These are phyloP conservation scores for Propithecus coquereli DNA, from an alignment of 2,113 vertebrate species.

Conservation along the genomic window DNA sequence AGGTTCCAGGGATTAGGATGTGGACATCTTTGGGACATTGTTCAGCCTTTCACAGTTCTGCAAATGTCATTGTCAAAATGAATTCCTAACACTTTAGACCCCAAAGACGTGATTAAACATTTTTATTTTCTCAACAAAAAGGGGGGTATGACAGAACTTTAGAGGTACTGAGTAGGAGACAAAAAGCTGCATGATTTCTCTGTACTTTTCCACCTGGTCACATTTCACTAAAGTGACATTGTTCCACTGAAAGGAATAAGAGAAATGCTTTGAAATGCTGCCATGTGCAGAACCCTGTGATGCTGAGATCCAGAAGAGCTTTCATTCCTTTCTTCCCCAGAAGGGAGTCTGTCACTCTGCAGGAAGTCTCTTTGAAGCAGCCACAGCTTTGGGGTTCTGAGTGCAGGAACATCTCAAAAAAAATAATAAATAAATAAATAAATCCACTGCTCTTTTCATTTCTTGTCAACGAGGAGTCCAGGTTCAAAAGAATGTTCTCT, in stretches of 20 bases:
- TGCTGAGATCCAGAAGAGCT: constrained; percentile 7
- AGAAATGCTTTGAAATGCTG: constrained; percentile 51
- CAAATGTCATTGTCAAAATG: background rate
- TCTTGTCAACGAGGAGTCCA: constrained; percentile 52
- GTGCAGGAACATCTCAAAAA: constrained; percentile 56
- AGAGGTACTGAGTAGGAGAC: background rate
- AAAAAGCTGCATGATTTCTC: constrained; percentile 1
- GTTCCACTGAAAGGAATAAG: background rate
- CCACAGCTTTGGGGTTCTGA: constrained; percentile 37
- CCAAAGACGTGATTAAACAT: background rate
- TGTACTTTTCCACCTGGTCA: background rate
- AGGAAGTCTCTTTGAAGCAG: constrained; percentile 61
- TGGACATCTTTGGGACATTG: background rate
- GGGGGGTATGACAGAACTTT: background rate
- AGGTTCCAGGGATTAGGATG: background rate
- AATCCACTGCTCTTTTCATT: constrained; percentile 19
- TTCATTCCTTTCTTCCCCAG: constrained; percentile 30
- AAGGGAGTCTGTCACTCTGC: constrained; percentile 52
- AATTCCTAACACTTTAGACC: background rate
- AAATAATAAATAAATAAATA: background rate
- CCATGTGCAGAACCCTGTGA: background rate
- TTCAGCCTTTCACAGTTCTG: background rate
- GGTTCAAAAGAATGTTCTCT: constrained; percentile 35
- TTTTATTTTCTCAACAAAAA: constrained; percentile 1
- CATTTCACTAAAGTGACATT: constrained; percentile 40